Base-by-base conservation (phyloP, 64 coral and sea anemone species). In the Stylophora pistillata region DNA sequence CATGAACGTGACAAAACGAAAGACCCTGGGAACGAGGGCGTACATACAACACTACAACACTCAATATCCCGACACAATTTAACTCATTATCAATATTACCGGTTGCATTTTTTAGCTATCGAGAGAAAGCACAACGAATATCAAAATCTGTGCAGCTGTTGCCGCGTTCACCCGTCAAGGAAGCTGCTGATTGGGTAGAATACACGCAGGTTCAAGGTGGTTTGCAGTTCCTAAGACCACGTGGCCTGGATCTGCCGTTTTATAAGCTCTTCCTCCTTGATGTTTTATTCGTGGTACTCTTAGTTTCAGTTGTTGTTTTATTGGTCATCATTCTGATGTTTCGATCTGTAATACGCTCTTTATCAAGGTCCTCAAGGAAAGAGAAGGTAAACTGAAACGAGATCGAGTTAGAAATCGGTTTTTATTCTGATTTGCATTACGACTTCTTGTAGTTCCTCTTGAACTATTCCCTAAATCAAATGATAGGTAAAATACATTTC, bases 221-320 rank as follows among this genome's bases (percentile, higher is more conserved):
- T 47, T 53, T 89, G 0, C 74, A 53, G 20, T 76, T 69, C n/a
- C 76, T 89, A 1, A 89, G 57, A 63, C 75, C 87, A 27, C n/a
- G 53, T 23, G 87, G 74, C 29, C 15, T 89, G 15, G 25, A 65
- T 15, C 52, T 89, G 32, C 87, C 87, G 17, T 79, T 89, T 25
- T 89, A 89, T 78, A 58, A 89, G 76, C n/a, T 89, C 1, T 89
- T 79, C 62, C 59, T 89, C 33, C 32, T 89, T 18, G 87, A 89
- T 78, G 27, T 79, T 5, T 20, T 89, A 13, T 64, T 71, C 10
- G 20, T 89, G 2, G 73, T 12, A 9, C 18, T 76, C 11, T 47
- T 76, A 68, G 64, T 68, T 25, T 68, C 26, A 12, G n/a, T 68
- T 68, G 23, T 68, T 28, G 64, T 11, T 10, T 21, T 68, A n/a